A percentile compares a stretch with the other conserved stretches of the same genome.
Conservation (phyloP, 2,888 invertebrate genomes). For the Zelleria hepariella region DNA sequence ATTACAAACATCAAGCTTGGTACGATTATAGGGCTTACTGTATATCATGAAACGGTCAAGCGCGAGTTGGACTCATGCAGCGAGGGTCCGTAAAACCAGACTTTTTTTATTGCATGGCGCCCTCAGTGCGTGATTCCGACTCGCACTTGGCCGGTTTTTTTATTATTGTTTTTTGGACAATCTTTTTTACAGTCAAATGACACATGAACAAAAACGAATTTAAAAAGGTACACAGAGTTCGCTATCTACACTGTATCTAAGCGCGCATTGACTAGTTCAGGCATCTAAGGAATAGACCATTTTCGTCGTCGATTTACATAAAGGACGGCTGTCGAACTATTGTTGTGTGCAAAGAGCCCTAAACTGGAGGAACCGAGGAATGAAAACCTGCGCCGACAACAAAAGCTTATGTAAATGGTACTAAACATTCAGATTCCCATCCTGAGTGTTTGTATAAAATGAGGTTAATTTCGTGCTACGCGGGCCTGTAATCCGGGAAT, state of each 20-base stretch:
- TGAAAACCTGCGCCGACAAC: not conserved
- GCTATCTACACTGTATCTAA: too few species aligned
- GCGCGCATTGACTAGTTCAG: not conserved
- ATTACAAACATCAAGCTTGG: too few species aligned
- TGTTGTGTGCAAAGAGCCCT: not conserved
- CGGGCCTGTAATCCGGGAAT: not conserved
- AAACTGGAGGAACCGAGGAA: not conserved
- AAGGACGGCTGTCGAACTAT: not conserved
- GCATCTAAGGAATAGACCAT: not conserved
- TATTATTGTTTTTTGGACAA: not conserved
- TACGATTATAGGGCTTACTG: too few species aligned
- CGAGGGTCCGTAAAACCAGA: not conserved
- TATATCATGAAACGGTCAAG: not conserved
- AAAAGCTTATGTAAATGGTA: not conserved
- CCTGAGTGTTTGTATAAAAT: not conserved
- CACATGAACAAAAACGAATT: not conserved
- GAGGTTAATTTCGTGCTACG: not conserved
- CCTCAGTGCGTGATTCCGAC: not conserved
- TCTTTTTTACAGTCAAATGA: not conserved
- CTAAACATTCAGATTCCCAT: not conserved
- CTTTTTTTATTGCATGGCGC: not conserved
- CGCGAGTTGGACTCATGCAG: not conserved
- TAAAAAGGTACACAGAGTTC: not conserved
- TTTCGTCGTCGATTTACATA: not conserved
- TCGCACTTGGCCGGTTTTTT: not conserved